Conservation (phyloP, 2,113 vertebrate genomes). For the Dipodomys merriami region DNA sequence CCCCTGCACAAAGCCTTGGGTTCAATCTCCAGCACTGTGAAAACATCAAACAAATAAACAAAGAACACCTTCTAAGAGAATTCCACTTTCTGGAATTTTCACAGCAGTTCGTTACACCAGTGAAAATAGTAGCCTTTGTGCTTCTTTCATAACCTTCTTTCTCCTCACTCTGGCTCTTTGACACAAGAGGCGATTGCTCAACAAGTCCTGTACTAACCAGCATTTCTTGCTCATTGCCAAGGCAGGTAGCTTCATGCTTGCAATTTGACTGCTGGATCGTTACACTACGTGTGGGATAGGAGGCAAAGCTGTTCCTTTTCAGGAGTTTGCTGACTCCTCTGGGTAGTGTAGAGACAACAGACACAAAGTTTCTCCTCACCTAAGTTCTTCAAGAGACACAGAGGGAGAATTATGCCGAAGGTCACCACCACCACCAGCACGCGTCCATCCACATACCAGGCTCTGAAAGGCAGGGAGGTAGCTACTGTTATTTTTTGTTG, state of each 20-base stretch:
- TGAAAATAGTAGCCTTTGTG: background rate
- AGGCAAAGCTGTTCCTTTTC: constrained; percentile 10
- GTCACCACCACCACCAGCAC: constrained; percentile 94
- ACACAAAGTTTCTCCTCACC: constrained; percentile 88
- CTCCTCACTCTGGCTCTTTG: fast-evolving
- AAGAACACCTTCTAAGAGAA: background rate
- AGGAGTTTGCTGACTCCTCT: background rate
- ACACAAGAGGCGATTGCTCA: background rate
- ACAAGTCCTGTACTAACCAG: background rate
- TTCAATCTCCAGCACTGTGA: background rate
- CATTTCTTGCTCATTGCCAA: background rate
- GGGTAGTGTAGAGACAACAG: background rate
- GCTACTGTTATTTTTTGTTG: background rate
- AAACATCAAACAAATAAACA: background rate
- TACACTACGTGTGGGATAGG: background rate
- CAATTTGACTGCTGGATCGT: background rate
- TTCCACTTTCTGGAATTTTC: background rate
- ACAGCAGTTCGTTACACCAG: background rate
- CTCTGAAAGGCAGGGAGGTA: constrained; percentile 85
- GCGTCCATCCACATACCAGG: constrained; percentile 94
- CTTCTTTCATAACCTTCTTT: background rate
- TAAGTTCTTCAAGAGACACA: constrained; percentile 96
- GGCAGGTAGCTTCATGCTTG: background rate
- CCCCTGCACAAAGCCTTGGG: background rate
- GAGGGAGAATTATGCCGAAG: constrained; percentile 92